phyloP scores from a whole-genome alignment of 2,113 vertebrate species.

The Ochotona princeps region DNA sequence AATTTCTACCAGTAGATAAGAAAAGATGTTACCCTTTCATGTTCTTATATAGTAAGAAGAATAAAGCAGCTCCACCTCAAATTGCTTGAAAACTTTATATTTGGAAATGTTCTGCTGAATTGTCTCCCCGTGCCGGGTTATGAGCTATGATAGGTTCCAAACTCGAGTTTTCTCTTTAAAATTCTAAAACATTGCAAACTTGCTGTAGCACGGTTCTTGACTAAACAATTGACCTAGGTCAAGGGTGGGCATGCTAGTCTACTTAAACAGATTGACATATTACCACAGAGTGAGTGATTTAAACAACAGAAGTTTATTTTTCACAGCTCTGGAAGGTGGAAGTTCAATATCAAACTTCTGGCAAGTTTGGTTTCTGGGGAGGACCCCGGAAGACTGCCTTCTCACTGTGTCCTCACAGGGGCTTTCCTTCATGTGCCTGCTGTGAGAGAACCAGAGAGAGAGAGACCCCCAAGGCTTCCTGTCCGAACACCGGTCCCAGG shows the following conservation, averaged over 20 bases:
- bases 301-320: background rate
- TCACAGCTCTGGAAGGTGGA: background rate
- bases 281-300: background rate
- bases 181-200: background rate
- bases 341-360: background rate
- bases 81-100: background rate
- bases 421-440: background rate
- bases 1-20: background rate
- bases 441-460: background rate
- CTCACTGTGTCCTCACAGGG: background rate
- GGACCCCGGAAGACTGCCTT: background rate
- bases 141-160: background rate
- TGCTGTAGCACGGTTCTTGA: background rate
- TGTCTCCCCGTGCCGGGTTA: background rate
- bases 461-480: background rate
- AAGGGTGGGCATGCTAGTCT: background rate
- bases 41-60: background rate
- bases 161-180: background rate
- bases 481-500: background rate
- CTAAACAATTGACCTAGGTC: background rate
- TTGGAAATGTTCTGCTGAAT: background rate
- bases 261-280: background rate
- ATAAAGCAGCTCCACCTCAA: background rate
- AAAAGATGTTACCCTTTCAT: background rate
- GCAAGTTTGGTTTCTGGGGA: background rate